phyloP scores from a whole-genome alignment of 37 sponge, comb jelly and placozoan species.

The Spongilla lacustris region DNA sequence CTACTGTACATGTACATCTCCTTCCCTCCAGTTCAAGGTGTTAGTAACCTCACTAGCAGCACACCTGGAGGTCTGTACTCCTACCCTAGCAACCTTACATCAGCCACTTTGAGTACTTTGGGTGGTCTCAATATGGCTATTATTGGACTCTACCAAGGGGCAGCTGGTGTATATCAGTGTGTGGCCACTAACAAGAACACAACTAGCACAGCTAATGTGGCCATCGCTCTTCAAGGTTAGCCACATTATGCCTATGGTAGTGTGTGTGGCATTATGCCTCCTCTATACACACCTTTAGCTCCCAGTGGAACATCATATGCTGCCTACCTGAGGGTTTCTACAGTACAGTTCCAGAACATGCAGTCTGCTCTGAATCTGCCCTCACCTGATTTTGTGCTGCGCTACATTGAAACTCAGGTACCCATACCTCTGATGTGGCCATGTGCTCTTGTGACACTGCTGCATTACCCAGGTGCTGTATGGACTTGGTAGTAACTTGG shows the following conservation, averaged over 20 bases:
- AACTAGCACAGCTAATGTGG: not conserved
- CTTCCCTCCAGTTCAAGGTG: not conserved
- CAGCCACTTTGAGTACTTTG: not conserved
- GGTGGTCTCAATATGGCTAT: not conserved
- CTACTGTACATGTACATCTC: too few relatives aligned
- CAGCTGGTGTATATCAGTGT: constrained; percentile 19
- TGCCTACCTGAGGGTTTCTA: constrained; percentile 12
- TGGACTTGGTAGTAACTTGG: not conserved
- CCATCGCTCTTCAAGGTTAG: not conserved
- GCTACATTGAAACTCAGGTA: not conserved
- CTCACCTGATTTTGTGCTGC: not conserved
- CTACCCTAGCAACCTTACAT: not conserved
- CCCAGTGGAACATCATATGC: not conserved
- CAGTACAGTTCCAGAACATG: not conserved
- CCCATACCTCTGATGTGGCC: too few relatives aligned
- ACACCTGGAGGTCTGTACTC: not conserved
- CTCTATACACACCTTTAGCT: not conserved
- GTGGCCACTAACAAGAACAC: constrained; percentile 10
- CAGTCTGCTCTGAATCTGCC: not conserved
- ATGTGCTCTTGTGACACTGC: not conserved
- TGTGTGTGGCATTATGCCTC: not conserved
- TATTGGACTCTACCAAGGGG: constrained; percentile 7
- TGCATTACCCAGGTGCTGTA: not conserved
- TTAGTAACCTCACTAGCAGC: not conserved
- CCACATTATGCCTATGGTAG: not conserved